Base-by-base conservation (phyloP, 2,888 invertebrate genomes). In the Oithona nana region DNA sequence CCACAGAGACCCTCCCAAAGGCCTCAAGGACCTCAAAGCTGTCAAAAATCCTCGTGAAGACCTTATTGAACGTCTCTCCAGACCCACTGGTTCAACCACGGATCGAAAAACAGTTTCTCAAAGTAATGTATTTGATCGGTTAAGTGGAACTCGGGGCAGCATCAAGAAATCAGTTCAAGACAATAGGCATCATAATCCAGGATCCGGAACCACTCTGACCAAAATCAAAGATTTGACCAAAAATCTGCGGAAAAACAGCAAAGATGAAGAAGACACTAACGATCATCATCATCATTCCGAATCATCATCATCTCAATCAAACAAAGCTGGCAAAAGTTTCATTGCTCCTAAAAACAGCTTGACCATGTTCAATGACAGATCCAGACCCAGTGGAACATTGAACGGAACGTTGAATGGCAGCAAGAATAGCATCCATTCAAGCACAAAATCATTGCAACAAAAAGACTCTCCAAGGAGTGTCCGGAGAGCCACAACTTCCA, bases 141-240 rank as follows among this genome's bases (percentile, higher is more conserved):
- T 59, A 26, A 6, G 24, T 6, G 28, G 8, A 16, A 26, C 13
- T 13, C 24, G 24, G 24, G 26, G 26, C 20, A 28, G 30, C 63
- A 28, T 57, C 29, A 57, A 28, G n/a, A 20, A 20, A 4, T 61
- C 61, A 8, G 11, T n/a, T 20, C 13, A 52, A 54, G 16, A 54
- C 61, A 13, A 20, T 54, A 8, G 30, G 24, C 8, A 50, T 13
- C 8, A 16, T 50, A 20, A 39, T 28, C 20, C 22, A 6, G 8
- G 58, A 39, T 31, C 28, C 31, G 11, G 22, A 28, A 30, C 39
- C 48, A 52, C 63, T 59, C 51, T 59, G 22, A 63, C 20, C 51
- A 59, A 51, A 16, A 73, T 80, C 69, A 70, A 75, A 71, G 69
- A 76, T 66, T 65, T 74, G 65, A 73, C 75, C 22, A 71, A 71